These are phyloP conservation scores for Hemibates koningsi DNA, from an alignment of 2,113 vertebrate genomes.

Conservation along the genomic window DNA sequence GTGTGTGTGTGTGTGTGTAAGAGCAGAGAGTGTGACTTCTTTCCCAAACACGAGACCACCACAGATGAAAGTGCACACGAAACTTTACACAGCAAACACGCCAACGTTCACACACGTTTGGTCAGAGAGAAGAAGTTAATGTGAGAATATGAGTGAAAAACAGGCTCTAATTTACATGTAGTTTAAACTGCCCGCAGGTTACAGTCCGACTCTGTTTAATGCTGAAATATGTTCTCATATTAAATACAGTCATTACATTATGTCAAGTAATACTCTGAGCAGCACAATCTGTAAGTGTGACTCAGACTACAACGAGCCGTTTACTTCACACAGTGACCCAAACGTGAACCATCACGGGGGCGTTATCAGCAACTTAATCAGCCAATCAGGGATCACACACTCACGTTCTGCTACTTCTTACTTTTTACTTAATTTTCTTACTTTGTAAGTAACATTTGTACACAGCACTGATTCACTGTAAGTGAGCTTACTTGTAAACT, in stretches of 20 bases:
- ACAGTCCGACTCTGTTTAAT: neutral
- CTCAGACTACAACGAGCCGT: rapidly evolving
- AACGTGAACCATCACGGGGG: neutral
- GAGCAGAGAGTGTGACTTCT: too few species aligned
- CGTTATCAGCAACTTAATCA: rapidly evolving
- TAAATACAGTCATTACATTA: neutral
- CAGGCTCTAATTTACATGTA: neutral
- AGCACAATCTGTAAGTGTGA: neutral
- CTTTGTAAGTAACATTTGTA: neutral
- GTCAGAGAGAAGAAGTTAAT: neutral
- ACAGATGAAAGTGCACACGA: neutral
- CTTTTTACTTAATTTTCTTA: neutral
- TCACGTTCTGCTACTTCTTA: neutral
- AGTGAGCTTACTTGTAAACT: neutral
- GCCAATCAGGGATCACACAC: neutral
- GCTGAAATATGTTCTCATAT: neutral
- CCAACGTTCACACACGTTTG: neutral
- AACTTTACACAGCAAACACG: neutral
- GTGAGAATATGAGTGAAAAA: neutral
- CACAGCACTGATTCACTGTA: neutral
- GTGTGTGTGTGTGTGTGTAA: rapidly evolving
- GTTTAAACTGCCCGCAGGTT: neutral
- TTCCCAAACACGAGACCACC: too few species aligned
- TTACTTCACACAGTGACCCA: neutral
- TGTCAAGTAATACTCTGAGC: neutral